Conservation (phyloP, 1,140 invertebrate genomes). For the Notospermus geniculatus region DNA sequence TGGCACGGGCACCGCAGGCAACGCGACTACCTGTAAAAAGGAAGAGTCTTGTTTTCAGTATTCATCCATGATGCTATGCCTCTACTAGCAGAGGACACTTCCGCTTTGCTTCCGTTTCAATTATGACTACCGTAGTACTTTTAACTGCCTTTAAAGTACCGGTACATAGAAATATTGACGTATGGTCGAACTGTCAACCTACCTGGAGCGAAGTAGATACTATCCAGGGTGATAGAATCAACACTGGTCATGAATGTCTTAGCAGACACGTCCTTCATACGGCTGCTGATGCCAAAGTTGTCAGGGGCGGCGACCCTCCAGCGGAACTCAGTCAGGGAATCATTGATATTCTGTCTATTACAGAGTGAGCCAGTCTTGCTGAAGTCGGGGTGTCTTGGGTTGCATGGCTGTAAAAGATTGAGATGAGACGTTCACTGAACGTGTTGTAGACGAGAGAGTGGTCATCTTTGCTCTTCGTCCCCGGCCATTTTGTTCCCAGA, state of each 20-base stretch:
- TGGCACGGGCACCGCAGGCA: slow-evolving; percentile 53
- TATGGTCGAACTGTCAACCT: neutral
- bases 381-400: slow-evolving; percentile 54
- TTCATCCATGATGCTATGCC: too few species aligned
- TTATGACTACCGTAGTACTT: too few species aligned
- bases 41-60: neutral
- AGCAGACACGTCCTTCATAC: slow-evolving; percentile 45
- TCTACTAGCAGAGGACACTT: too few species aligned
- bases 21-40: slow-evolving; percentile 48
- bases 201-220: slow-evolving; percentile 56
- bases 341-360: slow-evolving; percentile 47
- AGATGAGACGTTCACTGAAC: too few species aligned
- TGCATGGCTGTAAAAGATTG: slow-evolving; percentile 47
- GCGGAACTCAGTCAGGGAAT: slow-evolving; percentile 48
- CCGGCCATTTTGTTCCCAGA: too few species aligned
- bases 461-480: too few species aligned
- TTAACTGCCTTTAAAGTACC: too few species aligned
- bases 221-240: slow-evolving; percentile 49
- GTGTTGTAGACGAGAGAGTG: too few species aligned
- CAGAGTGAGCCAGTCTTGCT: slow-evolving; percentile 43
- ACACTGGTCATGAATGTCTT: slow-evolving; percentile 53
- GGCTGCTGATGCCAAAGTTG: slow-evolving; percentile 38
- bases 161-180: too few species aligned
- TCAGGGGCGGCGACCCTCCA: slow-evolving; percentile 53
- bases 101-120: too few species aligned